Evolutionary conservation across 2,888 invertebrate genomes (phyloP).

Genomic region (Drosophila acutilabella): DNA sequence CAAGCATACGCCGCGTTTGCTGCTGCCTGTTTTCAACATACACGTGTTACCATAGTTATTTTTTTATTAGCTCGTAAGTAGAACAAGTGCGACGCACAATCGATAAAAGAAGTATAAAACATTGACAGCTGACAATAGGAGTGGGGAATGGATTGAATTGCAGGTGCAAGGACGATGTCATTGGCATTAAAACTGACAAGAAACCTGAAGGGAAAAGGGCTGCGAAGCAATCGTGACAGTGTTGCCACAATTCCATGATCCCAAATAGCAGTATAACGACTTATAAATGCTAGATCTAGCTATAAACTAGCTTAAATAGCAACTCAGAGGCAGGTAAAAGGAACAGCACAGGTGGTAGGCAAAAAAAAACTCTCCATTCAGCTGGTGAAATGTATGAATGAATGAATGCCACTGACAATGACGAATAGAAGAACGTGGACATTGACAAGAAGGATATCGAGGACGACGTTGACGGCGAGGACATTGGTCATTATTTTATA

Average conservation of each 20-base stretch:
- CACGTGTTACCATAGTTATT: slow-evolving; percentile 29
- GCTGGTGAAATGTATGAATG: slow-evolving; percentile 14
- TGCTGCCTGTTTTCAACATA: slow-evolving; percentile 9
- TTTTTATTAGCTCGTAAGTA: slow-evolving; percentile 20
- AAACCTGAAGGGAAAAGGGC: not conserved
- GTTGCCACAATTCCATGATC: too few relatives aligned
- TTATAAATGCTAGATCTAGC: too few relatives aligned
- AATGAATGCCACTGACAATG: slow-evolving; percentile 7
- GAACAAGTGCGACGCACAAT: slow-evolving; percentile 47
- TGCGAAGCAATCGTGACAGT: too few relatives aligned
- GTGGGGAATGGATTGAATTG: slow-evolving; percentile 30
- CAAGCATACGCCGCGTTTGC: slow-evolving; percentile 53
- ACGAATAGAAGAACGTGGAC: slow-evolving; percentile 1
- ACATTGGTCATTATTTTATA: slow-evolving; percentile 8
- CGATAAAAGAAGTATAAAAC: slow-evolving; percentile 53
- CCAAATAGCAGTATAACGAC: too few relatives aligned
- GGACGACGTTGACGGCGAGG: not conserved
- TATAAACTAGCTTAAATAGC: too few relatives aligned
- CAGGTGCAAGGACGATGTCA: slow-evolving; percentile 54
- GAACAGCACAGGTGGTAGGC: not conserved
- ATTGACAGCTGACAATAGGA: slow-evolving; percentile 23
- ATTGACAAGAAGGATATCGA: slow-evolving; percentile 4
- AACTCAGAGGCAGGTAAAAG: slow-evolving; percentile 1
- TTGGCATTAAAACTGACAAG: slow-evolving; percentile 1
- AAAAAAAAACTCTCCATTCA: slow-evolving; percentile 5